phyloP scores from a whole-genome alignment of 2,113 vertebrate genomes.

The Brachypodius melanocephalos region DNA sequence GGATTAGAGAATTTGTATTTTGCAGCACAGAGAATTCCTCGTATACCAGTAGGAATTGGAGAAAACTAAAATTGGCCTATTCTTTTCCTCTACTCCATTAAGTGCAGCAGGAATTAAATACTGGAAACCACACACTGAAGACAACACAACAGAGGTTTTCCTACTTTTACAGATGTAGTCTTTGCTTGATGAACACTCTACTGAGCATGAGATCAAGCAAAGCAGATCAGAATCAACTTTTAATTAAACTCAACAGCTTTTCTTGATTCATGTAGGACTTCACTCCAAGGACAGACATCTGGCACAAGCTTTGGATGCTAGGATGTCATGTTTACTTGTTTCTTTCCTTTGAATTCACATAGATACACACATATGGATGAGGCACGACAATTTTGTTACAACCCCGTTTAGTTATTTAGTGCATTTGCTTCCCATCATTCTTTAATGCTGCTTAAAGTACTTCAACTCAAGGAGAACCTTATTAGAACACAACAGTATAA shows the following conservation, averaged over 20 bases:
- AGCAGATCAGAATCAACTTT: background rate
- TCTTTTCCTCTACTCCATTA: background rate
- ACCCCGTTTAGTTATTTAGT: background rate
- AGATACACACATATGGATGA: background rate
- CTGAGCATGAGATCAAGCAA: background rate
- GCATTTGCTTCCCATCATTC: background rate
- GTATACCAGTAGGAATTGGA: background rate
- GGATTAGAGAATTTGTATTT: background rate
- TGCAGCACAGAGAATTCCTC: background rate
- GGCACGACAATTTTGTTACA: background rate
- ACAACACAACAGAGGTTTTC: background rate
- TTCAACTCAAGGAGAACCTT: background rate
- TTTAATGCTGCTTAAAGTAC: background rate
- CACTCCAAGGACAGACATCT: background rate
- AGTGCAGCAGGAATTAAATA: background rate
- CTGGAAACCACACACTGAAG: background rate
- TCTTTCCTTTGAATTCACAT: background rate
- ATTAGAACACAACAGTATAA: background rate
- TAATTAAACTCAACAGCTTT: slow-evolving; percentile 7
- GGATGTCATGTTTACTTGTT: background rate
- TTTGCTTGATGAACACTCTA: background rate
- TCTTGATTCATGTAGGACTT: background rate
- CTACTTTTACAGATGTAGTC: background rate
- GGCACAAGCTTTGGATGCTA: background rate
- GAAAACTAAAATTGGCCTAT: background rate